A percentile compares a stretch with the other conserved stretches of the same genome.
Evolutionary conservation across 1,140 invertebrate genomes (phyloP).

Genomic region (Drosophila obscura): DNA sequence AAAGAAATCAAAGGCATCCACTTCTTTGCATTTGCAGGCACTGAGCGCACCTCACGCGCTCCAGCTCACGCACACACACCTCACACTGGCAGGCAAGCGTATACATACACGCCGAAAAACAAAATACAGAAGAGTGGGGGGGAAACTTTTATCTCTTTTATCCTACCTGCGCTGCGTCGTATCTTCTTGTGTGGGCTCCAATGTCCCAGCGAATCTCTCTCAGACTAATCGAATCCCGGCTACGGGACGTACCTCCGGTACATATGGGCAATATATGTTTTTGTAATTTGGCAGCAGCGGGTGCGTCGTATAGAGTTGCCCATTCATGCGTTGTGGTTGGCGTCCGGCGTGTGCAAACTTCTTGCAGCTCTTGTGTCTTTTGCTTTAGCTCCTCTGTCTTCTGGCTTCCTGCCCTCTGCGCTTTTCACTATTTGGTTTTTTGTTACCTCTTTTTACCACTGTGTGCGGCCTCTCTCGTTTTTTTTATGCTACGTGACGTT

Average conservation of each 20-base stretch:
- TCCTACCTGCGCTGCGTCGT: slow-evolving; percentile 66
- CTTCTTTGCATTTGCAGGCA: slow-evolving; percentile 23
- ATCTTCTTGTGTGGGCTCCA: slow-evolving; percentile 22
- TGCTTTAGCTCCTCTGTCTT: slow-evolving; percentile 32
- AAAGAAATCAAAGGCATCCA: slow-evolving; percentile 40
- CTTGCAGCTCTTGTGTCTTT: slow-evolving; percentile 38
- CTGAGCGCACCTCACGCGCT: slow-evolving; percentile 11
- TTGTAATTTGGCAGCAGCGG: slow-evolving; percentile 58
- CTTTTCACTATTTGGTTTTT: slow-evolving; percentile 49
- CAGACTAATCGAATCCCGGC: too few relatives aligned
- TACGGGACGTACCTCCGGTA: slow-evolving; percentile 14
- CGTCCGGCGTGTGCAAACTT: slow-evolving; percentile 27
- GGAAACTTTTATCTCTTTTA: slow-evolving; percentile 55
- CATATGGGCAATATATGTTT: slow-evolving; percentile 41
- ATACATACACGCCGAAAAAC: slow-evolving; percentile 48
- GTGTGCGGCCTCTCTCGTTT: slow-evolving; percentile 46
- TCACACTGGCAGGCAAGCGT: slow-evolving; percentile 34
- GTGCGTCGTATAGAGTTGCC: slow-evolving; percentile 33
- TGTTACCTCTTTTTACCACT: slow-evolving; percentile 10
- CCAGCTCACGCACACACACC: slow-evolving; percentile 23
- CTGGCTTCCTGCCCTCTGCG: slow-evolving; percentile 32
- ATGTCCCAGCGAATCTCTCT: too few relatives aligned
- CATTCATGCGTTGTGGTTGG: slow-evolving; percentile 63
- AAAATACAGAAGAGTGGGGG: slow-evolving; percentile 27
- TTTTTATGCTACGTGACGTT: slow-evolving; percentile 69